These are phyloP conservation scores for Diplodus sargus DNA, from an alignment of 2,797 vertebrate species.

Conservation along the genomic window DNA sequence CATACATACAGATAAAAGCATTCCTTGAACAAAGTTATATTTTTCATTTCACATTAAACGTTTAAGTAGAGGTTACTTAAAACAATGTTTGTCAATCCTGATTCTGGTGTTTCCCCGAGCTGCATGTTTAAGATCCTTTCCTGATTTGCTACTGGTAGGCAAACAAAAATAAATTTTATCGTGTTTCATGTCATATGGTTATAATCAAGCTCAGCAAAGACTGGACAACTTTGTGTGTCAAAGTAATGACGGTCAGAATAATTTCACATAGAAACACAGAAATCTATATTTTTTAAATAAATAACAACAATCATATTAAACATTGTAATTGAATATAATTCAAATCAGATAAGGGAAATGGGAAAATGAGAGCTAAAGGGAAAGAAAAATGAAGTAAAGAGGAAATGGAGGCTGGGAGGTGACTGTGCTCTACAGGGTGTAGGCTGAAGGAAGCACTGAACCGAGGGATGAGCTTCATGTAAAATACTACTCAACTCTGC, in stretches of 20 bases:
- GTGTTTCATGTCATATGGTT: not conserved
- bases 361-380: constrained; percentile 16
- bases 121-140: too few species aligned
- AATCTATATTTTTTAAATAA: not conserved
- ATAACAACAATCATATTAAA: not conserved
- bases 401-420: constrained; percentile 11
- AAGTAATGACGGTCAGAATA: not conserved
- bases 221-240: not conserved
- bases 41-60: too few species aligned
- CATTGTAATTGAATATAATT: not conserved
- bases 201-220: not conserved
- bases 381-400: constrained; percentile 5
- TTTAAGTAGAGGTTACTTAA: too few species aligned
- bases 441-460: constrained; percentile 26
- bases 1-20: too few species aligned
- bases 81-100: too few species aligned
- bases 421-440: not conserved
- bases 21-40: too few species aligned
- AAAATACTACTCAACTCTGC: constrained; percentile 30
- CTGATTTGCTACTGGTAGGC: not conserved
- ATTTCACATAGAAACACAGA: not conserved
- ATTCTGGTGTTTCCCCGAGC: too few species aligned
- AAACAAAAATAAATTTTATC: not conserved
- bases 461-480: constrained; percentile 5
- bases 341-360: not conserved